phyloP scores from a whole-genome alignment of 2,113 vertebrate genomes.

The Acinonyx jubatus region DNA sequence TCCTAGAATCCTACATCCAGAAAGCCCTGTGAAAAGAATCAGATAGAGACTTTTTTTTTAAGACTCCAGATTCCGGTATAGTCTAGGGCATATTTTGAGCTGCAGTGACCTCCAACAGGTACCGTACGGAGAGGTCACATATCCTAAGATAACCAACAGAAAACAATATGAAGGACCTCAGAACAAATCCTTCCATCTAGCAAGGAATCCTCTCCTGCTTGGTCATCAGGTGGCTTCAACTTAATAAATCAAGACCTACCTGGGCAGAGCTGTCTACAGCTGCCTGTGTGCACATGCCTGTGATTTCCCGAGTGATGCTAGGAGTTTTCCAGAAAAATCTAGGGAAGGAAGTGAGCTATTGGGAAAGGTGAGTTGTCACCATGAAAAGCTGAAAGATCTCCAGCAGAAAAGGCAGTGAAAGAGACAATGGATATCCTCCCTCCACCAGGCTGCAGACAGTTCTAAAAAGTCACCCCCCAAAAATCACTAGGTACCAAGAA shows the following conservation, averaged over 20 bases:
- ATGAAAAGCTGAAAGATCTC: constrained; percentile 37
- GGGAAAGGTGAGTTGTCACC: neutral
- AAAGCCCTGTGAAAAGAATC: constrained; percentile 14
- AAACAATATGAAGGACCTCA: constrained; percentile 21
- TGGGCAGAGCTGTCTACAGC: neutral
- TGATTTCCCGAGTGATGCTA: constrained; percentile 4
- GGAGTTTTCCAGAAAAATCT: neutral
- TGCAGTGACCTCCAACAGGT: neutral
- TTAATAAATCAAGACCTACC: constrained; percentile 19
- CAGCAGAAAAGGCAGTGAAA: neutral
- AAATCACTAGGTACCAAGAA: constrained; percentile 11
- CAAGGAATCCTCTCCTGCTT: constrained; percentile 42
- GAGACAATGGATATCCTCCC: neutral
- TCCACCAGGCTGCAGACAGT: neutral
- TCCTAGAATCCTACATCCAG: neutral
- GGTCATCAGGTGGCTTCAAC: neutral
- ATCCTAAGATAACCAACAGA: neutral
- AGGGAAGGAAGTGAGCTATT: neutral
- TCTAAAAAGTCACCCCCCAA: neutral
- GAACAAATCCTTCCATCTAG: constrained; percentile 1
- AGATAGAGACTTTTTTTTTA: neutral
- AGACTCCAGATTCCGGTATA: neutral
- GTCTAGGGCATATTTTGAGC: constrained; percentile 11
- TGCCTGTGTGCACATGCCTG: neutral
- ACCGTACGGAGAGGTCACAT: neutral